Base-by-base conservation (phyloP, 2,888 invertebrate genomes). In the Chrysina gloriosa region DNA sequence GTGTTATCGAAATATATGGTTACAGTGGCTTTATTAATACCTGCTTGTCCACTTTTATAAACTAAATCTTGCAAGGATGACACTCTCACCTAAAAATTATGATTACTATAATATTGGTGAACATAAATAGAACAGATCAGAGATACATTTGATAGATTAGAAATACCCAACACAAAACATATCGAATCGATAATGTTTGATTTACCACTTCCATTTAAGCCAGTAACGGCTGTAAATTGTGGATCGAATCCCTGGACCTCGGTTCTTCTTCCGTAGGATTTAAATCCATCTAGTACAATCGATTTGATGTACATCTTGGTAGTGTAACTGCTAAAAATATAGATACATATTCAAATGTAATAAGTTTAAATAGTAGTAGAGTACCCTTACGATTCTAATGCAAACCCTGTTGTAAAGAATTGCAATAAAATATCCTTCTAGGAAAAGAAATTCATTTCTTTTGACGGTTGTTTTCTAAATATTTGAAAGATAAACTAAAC, bases 171-270 rank as follows among this genome's bases (percentile, higher is more conserved):
- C 4, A 99, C 93, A 82, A 99, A 99, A 82, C 98, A 99, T 82
- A 99, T 98, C 0, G 96, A 90, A 85, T 99, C 99, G 68, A 99
- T 86, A 79, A 99, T 95, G 80, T 98, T 98, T 0, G 97, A 98
- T 84, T 98, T 98, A 31, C 98, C 98, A 72, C 95, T 96, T 4
- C 98, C 98, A 84, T 99, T 99, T 50, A 98, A 85, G 0, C 98
- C 99, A 9, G 98, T 98, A 64, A 99, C 98, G 2, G 98, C 99
- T 78, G 98, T 99, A 81, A 99, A 99, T 82, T 94, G 90, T 0
- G 89, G 89, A 85, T 99, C 98, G 81, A 99, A 98, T 1, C 93
- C 95, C 71, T 89, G 90, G 58, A 99, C 90, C 84, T 96, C 96
- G 0, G 96, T 96, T 73, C 95, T 86, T 74, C 93, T 92, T 0